Conservation (phyloP, 2,888 invertebrate species). For the Troides oblongomaculatus region DNA sequence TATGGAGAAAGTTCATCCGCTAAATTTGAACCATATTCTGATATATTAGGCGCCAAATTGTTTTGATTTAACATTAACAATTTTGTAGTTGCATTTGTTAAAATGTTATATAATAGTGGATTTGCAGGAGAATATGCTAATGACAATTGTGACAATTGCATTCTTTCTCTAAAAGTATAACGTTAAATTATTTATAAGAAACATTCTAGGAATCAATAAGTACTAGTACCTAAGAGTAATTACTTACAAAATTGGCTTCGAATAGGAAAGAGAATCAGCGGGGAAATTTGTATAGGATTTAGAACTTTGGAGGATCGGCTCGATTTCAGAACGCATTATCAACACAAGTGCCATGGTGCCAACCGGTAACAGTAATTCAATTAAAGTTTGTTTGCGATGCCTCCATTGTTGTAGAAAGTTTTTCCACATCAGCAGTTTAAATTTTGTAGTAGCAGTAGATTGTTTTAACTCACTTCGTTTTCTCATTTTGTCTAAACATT, state of each 20-base stretch:
- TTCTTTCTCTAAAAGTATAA: background rate
- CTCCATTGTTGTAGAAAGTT: slow-evolving; percentile 89
- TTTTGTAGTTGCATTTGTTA: background rate
- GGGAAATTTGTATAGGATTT: slow-evolving; percentile 49
- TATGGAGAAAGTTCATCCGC: slow-evolving; percentile 1
- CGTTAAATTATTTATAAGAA: too few species aligned
- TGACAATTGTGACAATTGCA: background rate
- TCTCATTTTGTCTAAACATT: slow-evolving; percentile 30
- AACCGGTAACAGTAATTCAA: slow-evolving; percentile 85
- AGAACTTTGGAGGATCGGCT: slow-evolving; percentile 60
- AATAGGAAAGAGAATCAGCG: slow-evolving; percentile 37
- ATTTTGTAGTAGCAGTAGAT: slow-evolving; percentile 75
- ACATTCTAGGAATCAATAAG: too few species aligned
- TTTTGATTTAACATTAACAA: background rate
- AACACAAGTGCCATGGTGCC: slow-evolving; percentile 84
- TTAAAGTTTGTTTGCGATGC: slow-evolving; percentile 82
- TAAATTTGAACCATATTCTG: background rate
- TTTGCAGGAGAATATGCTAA: slow-evolving; percentile 3
- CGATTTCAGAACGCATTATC: slow-evolving; percentile 83
- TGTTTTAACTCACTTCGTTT: slow-evolving; percentile 36
- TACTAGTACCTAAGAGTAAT: too few species aligned
- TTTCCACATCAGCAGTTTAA: slow-evolving; percentile 89
- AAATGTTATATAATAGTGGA: background rate
- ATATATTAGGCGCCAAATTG: background rate
- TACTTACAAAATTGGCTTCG: slow-evolving; percentile 5